A percentile compares a stretch with the other conserved stretches of the same genome.
phyloP scores from a whole-genome alignment of 2,113 vertebrate genomes.

The Platysternon megacephalum region DNA sequence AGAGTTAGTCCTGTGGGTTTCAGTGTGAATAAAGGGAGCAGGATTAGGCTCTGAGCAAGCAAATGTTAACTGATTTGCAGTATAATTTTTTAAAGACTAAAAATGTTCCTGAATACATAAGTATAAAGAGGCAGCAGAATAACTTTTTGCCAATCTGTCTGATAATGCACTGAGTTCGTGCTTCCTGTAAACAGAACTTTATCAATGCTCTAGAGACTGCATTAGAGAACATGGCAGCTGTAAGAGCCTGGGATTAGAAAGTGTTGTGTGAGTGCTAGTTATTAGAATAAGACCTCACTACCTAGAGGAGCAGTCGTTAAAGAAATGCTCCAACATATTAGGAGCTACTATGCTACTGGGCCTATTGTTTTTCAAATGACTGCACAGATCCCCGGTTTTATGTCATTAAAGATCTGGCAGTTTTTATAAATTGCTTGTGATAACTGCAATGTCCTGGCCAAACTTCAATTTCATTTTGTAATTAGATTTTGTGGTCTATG shows the following conservation, averaged over 20 bases:
- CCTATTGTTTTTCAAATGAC: neutral
- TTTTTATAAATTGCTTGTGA: neutral
- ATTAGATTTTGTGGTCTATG: neutral
- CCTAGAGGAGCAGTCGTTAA: neutral
- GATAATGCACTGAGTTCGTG: neutral
- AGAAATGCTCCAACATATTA: neutral
- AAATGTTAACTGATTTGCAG: neutral
- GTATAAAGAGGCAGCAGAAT: neutral
- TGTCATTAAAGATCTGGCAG: neutral
- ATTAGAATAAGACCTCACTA: neutral
- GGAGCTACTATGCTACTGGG: neutral
- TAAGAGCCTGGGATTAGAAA: neutral
- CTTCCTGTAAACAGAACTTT: neutral
- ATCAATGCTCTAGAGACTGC: neutral
- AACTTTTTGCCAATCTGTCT: neutral
- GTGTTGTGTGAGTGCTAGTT: neutral
- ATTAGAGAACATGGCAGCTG: neutral
- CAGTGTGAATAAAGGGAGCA: neutral
- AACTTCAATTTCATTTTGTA: neutral
- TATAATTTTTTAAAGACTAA: conserved; percentile 8
- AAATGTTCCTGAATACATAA: neutral
- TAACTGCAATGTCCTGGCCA: neutral
- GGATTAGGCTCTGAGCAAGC: neutral
- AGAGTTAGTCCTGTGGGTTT: neutral
- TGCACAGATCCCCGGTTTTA: neutral